phyloP scores from a whole-genome alignment of 53 echinoderm and acorn worm species.

The Antedon mediterranea region DNA sequence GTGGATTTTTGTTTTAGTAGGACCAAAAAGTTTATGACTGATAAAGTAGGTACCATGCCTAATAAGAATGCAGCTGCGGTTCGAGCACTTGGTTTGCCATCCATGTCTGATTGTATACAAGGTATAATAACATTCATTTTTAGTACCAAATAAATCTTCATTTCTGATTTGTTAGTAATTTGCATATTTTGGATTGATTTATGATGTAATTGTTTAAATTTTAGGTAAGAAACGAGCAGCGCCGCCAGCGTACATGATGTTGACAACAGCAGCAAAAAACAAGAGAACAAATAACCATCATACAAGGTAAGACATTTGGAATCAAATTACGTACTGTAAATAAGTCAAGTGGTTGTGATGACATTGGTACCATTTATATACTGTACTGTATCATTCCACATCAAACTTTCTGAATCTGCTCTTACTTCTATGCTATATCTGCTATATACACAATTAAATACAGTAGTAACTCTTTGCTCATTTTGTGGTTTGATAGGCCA shows the following conservation, averaged over 20 bases:
- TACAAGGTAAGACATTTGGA: not conserved
- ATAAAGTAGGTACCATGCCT: not conserved
- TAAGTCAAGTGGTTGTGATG: no score
- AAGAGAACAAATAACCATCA: constrained; percentile 31
- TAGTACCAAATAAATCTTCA: no score
- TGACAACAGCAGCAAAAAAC: constrained; percentile 78
- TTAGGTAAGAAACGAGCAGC: constrained; percentile 1
- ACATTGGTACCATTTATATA: no score
- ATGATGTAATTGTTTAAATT: not conserved
- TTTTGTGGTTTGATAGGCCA: no score
- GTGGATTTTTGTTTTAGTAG: not conserved
- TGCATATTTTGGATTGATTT: no score
- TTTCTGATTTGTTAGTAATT: no score
- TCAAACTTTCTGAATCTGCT: no score
- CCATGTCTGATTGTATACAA: constrained; percentile 48
- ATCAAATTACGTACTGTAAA: no score
- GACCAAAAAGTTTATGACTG: not conserved
- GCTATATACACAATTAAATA: no score
- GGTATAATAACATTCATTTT: constrained; percentile 22
- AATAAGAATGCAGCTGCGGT: constrained; percentile 41
- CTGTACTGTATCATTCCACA: no score
- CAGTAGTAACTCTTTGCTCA: no score
- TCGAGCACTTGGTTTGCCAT: constrained; percentile 62
- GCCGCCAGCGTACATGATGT: constrained; percentile 81
- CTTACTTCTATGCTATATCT: no score